Percentiles rank a stretch among this genome's conserved stretches.
Conservation (phyloP, 2,888 invertebrate genomes). For the Mechanitis messenoides region DNA sequence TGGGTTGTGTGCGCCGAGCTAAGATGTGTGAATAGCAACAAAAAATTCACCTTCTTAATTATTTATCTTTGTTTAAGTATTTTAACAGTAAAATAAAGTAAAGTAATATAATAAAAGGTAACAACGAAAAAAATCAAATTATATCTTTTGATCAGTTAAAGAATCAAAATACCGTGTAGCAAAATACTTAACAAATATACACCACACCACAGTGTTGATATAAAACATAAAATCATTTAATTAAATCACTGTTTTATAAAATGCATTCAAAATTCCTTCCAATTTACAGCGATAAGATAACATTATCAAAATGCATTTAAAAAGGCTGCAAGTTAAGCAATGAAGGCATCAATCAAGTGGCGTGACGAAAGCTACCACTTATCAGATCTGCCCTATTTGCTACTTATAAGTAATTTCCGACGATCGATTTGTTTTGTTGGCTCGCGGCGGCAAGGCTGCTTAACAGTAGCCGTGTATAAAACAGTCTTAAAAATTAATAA, state of each 20-base stretch:
- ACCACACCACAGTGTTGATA: no score
- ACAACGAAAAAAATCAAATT: no score
- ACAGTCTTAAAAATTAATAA: constrained; percentile 5
- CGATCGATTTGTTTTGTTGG: constrained; percentile 53
- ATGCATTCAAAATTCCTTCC: background rate
- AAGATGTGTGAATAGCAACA: constrained; percentile 4
- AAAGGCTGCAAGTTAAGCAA: constrained; percentile 33
- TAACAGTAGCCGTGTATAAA: constrained; percentile 9
- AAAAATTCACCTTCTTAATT: background rate
- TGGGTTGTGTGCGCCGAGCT: constrained; percentile 10
- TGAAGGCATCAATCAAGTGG: constrained; percentile 72
- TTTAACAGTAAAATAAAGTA: no score
- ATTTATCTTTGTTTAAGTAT: no score
- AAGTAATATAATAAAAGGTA: no score
- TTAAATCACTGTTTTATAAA: background rate
- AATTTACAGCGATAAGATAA: constrained; percentile 4
- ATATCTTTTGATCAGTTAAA: no score
- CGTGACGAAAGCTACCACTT: constrained; percentile 66
- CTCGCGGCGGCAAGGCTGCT: constrained; percentile 16
- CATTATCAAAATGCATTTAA: constrained; percentile 6
- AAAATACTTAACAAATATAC: no score
- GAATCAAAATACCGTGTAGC: no score
- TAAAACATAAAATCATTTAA: no score
- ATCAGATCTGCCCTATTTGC: constrained; percentile 69
- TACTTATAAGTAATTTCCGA: constrained; percentile 71